Evolutionary conservation across 1,140 invertebrate species (phyloP).

Genomic region (Drosophila sucinea): DNA sequence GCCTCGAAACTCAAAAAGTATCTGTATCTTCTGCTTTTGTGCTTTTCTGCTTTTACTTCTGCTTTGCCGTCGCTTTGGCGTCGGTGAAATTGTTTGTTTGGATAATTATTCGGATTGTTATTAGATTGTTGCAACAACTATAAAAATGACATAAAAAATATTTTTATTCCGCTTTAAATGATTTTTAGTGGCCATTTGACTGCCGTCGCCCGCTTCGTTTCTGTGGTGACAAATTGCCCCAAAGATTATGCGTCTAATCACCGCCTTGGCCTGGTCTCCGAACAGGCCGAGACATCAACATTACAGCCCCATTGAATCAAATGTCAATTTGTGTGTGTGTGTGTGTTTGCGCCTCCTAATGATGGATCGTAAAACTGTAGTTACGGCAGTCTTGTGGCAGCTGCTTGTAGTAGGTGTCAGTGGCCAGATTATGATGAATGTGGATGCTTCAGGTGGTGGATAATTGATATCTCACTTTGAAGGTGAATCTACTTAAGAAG

Average conservation of each 20-base stretch:
- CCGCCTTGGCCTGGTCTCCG: conserved; percentile 43
- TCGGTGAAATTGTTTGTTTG: conserved; percentile 75
- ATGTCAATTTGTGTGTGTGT: conserved; percentile 37
- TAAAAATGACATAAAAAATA: conserved; percentile 82
- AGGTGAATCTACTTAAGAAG: background rate
- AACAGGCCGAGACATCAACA: background rate
- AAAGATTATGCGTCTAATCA: conserved; percentile 74
- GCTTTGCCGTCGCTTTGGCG: conserved; percentile 70
- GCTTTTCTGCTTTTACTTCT: conserved; percentile 16
- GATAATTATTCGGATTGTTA: conserved; percentile 83
- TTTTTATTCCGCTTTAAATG: conserved; percentile 81
- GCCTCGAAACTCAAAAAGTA: conserved; percentile 37
- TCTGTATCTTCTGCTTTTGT: conserved; percentile 22
- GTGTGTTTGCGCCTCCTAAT: conserved; percentile 16
- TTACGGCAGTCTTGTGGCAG: background rate
- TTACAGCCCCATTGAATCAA: conserved; percentile 46
- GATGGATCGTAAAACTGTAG: conserved; percentile 38
- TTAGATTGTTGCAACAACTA: conserved; percentile 83
- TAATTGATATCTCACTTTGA: background rate
- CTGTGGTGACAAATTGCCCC: conserved; percentile 75
- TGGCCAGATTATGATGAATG: background rate
- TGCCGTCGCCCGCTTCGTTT: conserved; percentile 47
- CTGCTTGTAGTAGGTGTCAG: background rate
- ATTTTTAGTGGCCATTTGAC: conserved; percentile 73
- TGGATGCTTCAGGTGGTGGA: background rate